These are phyloP conservation scores for Platycheirus albimanus DNA, from an alignment of 2,888 invertebrate genomes.

Conservation along the genomic window DNA sequence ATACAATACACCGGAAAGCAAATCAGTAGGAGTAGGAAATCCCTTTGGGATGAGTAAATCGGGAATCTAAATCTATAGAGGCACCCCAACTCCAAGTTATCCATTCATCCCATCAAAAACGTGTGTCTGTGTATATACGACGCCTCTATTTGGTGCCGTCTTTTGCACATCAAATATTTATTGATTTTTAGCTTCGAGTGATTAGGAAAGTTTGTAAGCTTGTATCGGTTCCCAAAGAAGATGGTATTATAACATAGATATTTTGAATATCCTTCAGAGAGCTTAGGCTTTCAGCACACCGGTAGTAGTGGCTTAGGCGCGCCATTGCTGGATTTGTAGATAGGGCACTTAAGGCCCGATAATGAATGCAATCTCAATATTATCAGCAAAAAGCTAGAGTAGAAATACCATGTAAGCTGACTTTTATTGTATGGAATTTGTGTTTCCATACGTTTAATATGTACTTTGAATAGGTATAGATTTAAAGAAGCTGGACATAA, in stretches of 20 bases:
- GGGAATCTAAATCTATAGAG: slow-evolving; percentile 20
- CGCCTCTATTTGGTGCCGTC: slow-evolving; percentile 58
- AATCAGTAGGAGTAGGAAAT: slow-evolving; percentile 73
- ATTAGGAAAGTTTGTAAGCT: slow-evolving; percentile 60
- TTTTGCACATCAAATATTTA: slow-evolving; percentile 36
- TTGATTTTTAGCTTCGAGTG: slow-evolving; percentile 67
- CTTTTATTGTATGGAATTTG: too few species aligned
- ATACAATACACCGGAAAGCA: slow-evolving; percentile 70
- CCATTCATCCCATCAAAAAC: slow-evolving; percentile 6
- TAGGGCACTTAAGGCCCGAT: too few species aligned
- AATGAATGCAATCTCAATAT: too few species aligned
- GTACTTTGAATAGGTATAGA: too few species aligned
- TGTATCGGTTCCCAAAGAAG: slow-evolving; percentile 20
- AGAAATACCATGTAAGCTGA: too few species aligned
- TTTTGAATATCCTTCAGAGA: slow-evolving; percentile 46
- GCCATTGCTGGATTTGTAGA: neutral
- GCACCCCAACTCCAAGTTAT: slow-evolving; percentile 37
- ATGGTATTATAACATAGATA: slow-evolving; percentile 44
- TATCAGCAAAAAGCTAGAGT: too few species aligned
- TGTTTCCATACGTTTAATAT: too few species aligned
- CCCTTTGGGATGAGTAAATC: slow-evolving; percentile 46
- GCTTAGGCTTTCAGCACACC: slow-evolving; percentile 43
- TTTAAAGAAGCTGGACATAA: too few species aligned
- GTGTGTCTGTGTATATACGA: slow-evolving; percentile 55
- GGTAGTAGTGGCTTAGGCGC: neutral